phyloP scores from a whole-genome alignment of 1,140 invertebrate species.

The Cydia splendana region DNA sequence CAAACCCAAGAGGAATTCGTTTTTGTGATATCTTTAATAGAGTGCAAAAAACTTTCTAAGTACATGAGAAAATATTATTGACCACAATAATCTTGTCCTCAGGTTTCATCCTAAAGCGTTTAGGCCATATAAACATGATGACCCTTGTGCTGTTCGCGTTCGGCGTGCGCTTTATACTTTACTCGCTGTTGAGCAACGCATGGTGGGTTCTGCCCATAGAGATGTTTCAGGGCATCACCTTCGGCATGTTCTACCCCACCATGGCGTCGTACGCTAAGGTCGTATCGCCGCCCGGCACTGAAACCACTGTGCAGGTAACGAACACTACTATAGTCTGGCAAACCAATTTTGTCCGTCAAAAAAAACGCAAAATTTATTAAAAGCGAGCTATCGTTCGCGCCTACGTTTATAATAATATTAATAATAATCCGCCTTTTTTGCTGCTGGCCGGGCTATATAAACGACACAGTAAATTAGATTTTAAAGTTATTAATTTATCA shows the following conservation, averaged over 20 bases:
- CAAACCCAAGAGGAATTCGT: too few species aligned
- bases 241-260: conserved; percentile 93
- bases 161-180: conserved; percentile 88
- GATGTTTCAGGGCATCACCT: conserved; percentile 91
- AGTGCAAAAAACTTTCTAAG: too few species aligned
- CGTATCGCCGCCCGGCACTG: conserved; percentile 91
- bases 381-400: too few species aligned
- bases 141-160: conserved; percentile 89
- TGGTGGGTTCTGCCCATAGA: conserved; percentile 93
- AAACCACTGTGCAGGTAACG: conserved; percentile 89
- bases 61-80: not conserved
- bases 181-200: conserved; percentile 89
- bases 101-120: conserved; percentile 88
- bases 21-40: too few species aligned
- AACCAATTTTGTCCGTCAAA: too few species aligned
- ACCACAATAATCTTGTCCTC: conserved; percentile 38
- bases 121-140: conserved; percentile 92
- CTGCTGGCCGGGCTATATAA: too few species aligned
- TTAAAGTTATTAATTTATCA: too few species aligned
- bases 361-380: too few species aligned
- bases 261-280: conserved; percentile 94
- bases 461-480: too few species aligned
- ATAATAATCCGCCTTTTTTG: too few species aligned
- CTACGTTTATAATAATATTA: too few species aligned
- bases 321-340: not conserved